Percentiles rank a stretch among this genome's conserved stretches.
Conservation (phyloP, 2,797 vertebrate species). For the Tenualosa thibaudeaui region DNA sequence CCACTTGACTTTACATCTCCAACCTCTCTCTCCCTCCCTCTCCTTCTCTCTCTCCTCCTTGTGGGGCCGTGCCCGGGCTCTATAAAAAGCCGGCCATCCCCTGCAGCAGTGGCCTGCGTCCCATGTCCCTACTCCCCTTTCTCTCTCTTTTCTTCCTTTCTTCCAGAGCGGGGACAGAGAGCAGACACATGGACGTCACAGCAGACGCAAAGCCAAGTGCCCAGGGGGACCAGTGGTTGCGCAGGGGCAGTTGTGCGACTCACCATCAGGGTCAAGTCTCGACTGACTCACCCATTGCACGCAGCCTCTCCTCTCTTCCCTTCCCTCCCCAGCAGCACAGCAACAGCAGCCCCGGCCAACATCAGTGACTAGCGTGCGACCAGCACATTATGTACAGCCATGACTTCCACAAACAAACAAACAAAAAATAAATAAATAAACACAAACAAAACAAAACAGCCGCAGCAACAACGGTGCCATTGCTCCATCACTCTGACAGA, state of each 20-base stretch:
- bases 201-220: not conserved
- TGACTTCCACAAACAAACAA: not conserved
- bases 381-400: not conserved
- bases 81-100: slow-evolving; percentile 14
- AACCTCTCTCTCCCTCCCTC: not conserved
- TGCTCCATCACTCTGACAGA: not conserved
- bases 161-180: not conserved
- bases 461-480: not conserved
- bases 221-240: not conserved
- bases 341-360: not conserved
- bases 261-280: not conserved
- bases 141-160: not conserved
- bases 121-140: not conserved
- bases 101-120: slow-evolving; percentile 4
- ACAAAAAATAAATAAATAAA: not conserved
- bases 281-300: not conserved
- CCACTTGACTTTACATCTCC: not conserved
- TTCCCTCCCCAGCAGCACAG: not conserved
- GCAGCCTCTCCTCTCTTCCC: not conserved
- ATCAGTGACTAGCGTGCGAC: not conserved
- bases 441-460: not conserved
- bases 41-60: not conserved
- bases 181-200: not conserved
- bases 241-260: not conserved
- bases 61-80: not conserved